phyloP scores from a whole-genome alignment of 2,797 vertebrate species.

The Sebastes baramenuke region DNA sequence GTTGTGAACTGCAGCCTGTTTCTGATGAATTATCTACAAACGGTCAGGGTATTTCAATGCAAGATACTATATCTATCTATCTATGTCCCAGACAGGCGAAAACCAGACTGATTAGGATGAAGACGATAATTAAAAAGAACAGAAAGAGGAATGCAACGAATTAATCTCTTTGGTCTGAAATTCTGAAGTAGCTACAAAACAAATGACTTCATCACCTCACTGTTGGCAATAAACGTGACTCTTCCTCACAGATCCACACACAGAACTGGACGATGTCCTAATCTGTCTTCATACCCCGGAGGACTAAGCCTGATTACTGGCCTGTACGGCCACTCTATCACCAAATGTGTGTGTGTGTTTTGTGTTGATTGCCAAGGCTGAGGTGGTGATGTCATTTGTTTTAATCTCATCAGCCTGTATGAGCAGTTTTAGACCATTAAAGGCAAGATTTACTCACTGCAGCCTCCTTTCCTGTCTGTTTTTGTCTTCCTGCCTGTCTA shows the following conservation, averaged over 20 bases:
- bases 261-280: constrained; percentile 32
- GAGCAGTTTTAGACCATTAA: constrained; percentile 48
- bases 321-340: constrained; percentile 9
- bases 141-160: background rate
- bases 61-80: background rate
- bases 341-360: constrained; percentile 24
- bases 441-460: constrained; percentile 34
- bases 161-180: constrained; percentile 13
- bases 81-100: background rate
- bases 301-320: constrained; percentile 27
- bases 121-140: constrained; percentile 11
- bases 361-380: constrained; percentile 24
- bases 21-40: constrained; percentile 18
- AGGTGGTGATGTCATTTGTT: constrained; percentile 58
- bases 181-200: constrained; percentile 22
- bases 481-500: constrained; percentile 25
- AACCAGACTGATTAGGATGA: constrained; percentile 10
- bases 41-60: background rate
- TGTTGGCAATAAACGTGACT: constrained; percentile 9
- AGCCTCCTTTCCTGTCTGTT: constrained; percentile 25
- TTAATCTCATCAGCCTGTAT: constrained; percentile 56
- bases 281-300: constrained; percentile 27
- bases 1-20: background rate
- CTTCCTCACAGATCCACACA: constrained; percentile 15
- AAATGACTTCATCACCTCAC: constrained; percentile 45